Evolutionary conservation across 2,888 invertebrate species (phyloP).

Genomic region (Synanthedon vespiformis): DNA sequence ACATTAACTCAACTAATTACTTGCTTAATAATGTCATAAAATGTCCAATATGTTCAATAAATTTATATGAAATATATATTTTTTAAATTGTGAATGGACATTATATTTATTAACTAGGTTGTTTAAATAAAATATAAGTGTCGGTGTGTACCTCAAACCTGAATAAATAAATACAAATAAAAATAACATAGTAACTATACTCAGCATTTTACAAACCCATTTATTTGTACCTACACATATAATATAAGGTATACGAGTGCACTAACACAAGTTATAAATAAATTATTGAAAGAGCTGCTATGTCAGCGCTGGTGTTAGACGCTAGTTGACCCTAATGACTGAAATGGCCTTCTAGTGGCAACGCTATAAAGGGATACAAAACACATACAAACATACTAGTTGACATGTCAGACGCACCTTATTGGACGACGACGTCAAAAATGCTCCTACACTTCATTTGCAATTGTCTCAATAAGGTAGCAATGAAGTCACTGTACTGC

Average conservation of each 20-base stretch:
- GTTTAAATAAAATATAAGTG: too few species aligned
- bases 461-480: neutral
- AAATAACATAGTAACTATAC: neutral
- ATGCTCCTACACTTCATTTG: slow-evolving; percentile 1
- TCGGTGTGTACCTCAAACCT: too few species aligned
- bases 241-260: neutral
- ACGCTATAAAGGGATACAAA: slow-evolving; percentile 3
- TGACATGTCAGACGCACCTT: slow-evolving; percentile 10
- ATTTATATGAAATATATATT: too few species aligned
- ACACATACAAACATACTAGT: slow-evolving; percentile 8
- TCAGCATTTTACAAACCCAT: neutral
- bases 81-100: too few species aligned
- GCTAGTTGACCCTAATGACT: slow-evolving; percentile 57
- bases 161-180: neutral
- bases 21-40: too few species aligned
- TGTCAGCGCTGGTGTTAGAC: slow-evolving; percentile 18
- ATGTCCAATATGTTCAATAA: too few species aligned
- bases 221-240: neutral
- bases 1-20: too few species aligned
- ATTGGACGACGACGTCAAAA: slow-evolving; percentile 7
- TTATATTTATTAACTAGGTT: too few species aligned
- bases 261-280: neutral
- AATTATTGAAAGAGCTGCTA: neutral
- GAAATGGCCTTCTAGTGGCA: slow-evolving; percentile 33
- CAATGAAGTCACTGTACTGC: too few species aligned